Evolutionary conservation across 2,797 vertebrate species (phyloP).

Genomic region (Furcifer pardalis): DNA sequence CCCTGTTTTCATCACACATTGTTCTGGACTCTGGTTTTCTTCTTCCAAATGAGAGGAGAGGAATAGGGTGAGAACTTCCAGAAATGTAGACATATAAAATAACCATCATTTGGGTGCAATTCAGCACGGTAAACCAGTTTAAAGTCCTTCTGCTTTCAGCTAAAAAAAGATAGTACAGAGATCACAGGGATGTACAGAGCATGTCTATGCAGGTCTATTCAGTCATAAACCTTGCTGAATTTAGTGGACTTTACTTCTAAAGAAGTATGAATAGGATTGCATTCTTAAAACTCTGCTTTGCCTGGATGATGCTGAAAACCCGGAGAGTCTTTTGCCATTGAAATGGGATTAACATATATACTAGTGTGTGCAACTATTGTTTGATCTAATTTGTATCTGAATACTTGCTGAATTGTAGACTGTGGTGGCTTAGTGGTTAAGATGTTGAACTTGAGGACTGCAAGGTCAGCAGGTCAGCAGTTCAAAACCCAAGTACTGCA

Average conservation of each 20-base stretch:
- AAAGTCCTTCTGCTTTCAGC: background rate
- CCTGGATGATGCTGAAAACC: background rate
- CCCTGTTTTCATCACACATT: constrained; percentile 25
- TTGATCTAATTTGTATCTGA: background rate
- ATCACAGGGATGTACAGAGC: background rate
- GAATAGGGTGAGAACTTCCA: constrained; percentile 64
- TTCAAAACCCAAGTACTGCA: no score
- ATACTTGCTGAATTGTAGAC: no score
- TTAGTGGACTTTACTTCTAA: background rate
- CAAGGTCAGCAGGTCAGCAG: no score
- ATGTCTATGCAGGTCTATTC: background rate
- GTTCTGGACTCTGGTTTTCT: constrained; percentile 60
- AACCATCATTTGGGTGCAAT: constrained; percentile 8
- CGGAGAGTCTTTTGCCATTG: constrained; percentile 58
- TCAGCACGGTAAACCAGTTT: background rate
- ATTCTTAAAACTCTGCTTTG: background rate
- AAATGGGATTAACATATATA: background rate
- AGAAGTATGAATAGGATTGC: background rate
- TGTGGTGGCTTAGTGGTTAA: no score
- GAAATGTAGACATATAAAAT: constrained; percentile 71
- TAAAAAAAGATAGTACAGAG: background rate
- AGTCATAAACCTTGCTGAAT: background rate
- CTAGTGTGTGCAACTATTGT: no score
- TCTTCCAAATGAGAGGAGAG: constrained; percentile 50
- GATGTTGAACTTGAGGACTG: no score